Base-by-base conservation (phyloP, 2,888 invertebrate species). In the Eucera pruinosa region DNA sequence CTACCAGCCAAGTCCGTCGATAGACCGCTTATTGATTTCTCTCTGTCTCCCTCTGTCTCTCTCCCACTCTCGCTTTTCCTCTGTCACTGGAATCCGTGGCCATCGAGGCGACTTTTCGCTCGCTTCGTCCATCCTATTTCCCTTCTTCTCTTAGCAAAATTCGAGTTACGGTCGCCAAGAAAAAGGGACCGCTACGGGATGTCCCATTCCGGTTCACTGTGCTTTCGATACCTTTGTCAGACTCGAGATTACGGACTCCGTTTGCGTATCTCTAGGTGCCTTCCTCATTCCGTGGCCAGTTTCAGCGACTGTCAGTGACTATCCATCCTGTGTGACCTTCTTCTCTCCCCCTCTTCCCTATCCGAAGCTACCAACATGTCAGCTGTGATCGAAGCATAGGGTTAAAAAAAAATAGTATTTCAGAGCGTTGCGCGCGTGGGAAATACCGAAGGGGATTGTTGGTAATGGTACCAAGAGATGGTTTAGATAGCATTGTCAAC, bases 1-100 rank as follows among this genome's bases (percentile, higher is more conserved):
- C 62, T 39, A 69, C 50, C 62, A 62, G 62, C 48, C 69, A 66
- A n/a, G 69, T 66, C 52, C 74, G 81, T 83, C 83, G 81, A 81
- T 84, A 81, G 70, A 67, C 73, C 54, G 67, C 73, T 83, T 84
- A 84, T 84, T 84, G 84, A 84, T 84, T 84, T 83, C 79, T 57
- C 76, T 68, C 54, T 61, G 62, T 83, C 73, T 78, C 13, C 48
- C 66, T 47, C 69, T 57, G 54, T 62, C 45, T 43, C 62, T 36
- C 52, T 65, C 61, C 23, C 36, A 30, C 48, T 65, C 70, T 68
- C 39, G 11, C 39, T 58, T 61, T 61, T 48, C 54, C 69, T 62
- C 58, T 54, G n/a, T 64, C 45, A 45, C 27, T 57, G 30, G 43
- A 43, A 62, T 55, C 60, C 20, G 58, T 50, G 57, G 33, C 45